Conservation (phyloP, 1,140 invertebrate species). For the Drosophila varians region DNA sequence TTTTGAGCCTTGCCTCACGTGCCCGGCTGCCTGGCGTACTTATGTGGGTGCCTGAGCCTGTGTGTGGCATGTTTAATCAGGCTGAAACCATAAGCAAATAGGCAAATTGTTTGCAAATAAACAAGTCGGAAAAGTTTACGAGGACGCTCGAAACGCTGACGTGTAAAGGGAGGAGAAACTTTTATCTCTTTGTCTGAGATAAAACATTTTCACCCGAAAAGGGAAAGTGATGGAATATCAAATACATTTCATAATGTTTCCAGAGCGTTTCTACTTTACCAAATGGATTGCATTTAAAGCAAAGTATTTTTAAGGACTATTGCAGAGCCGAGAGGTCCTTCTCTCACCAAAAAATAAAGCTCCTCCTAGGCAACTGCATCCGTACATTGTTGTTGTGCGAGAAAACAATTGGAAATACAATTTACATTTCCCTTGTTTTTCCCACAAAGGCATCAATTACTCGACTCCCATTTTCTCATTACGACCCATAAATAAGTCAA, state of each 20-base stretch:
- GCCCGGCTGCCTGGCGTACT: slow-evolving; percentile 13
- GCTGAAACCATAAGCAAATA: slow-evolving; percentile 62
- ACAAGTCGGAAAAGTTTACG: slow-evolving; percentile 42
- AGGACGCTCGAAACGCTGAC: slow-evolving; percentile 18
- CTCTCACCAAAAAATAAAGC: too few relatives aligned
- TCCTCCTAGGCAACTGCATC: not conserved
- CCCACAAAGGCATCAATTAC: slow-evolving; percentile 29
- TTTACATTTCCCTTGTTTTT: slow-evolving; percentile 14
- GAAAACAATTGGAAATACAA: slow-evolving; percentile 29
- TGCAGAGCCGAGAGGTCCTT: too few relatives aligned
- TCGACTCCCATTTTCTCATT: slow-evolving; percentile 33
- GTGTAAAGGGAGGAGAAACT: slow-evolving; percentile 8
- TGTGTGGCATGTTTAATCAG: slow-evolving; percentile 68
- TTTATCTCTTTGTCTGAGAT: slow-evolving; percentile 22
- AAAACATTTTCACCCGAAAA: slow-evolving; percentile 12
- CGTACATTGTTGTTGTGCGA: slow-evolving; percentile 18
- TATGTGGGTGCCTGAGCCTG: slow-evolving; percentile 42
- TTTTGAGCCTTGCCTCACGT: slow-evolving; percentile 24
- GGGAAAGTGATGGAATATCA: not conserved
- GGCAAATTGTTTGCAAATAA: slow-evolving; percentile 52
- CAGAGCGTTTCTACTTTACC: not conserved
- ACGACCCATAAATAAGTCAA: slow-evolving; percentile 47
- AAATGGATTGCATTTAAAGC: not conserved
- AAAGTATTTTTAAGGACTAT: not conserved
- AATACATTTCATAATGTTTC: slow-evolving; percentile 11